A percentile compares a stretch with the other conserved stretches of the same genome.
Evolutionary conservation across 1,140 invertebrate species (phyloP).

Genomic region (Aphidius ervi): DNA sequence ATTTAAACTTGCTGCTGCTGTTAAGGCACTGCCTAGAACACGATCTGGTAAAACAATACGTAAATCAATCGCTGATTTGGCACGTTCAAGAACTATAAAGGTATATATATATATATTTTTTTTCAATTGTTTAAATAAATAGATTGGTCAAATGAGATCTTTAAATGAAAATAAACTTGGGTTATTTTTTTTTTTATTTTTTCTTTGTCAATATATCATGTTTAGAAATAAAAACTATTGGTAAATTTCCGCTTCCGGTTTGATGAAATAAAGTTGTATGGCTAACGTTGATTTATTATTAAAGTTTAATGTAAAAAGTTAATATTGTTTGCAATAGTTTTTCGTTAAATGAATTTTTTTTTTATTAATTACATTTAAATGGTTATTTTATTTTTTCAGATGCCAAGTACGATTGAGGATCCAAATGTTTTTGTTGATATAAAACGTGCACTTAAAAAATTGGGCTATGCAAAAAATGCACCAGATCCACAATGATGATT

Average conservation of each 20-base stretch:
- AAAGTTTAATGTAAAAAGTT: too few species aligned
- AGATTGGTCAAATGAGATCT: not conserved
- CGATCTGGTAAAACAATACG: conserved; percentile 77
- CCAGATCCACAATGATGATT: conserved; percentile 58
- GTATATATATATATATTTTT: conserved; percentile 43
- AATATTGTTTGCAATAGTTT: too few species aligned
- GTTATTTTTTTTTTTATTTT: conserved; percentile 9
- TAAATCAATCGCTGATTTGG: conserved; percentile 80
- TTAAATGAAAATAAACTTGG: not conserved
- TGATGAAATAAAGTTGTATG: too few species aligned
- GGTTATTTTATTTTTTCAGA: conserved; percentile 49
- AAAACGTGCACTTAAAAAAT: conserved; percentile 66
- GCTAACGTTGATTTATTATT: too few species aligned
- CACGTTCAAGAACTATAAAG: conserved; percentile 71
- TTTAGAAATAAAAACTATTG: not conserved
- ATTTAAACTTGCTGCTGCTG: conserved; percentile 72
- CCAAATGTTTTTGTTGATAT: conserved; percentile 75
- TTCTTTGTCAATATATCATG: conserved; percentile 4
- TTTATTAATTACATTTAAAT: not conserved
- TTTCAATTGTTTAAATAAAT: conserved; percentile 3
- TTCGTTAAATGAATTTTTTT: too few species aligned
- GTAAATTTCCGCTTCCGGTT: too few species aligned
- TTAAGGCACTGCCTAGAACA: conserved; percentile 73
- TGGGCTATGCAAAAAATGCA: conserved; percentile 70
- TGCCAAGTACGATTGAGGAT: conserved; percentile 86